A percentile compares a stretch with the other conserved stretches of the same genome.
Evolutionary conservation across 1,140 invertebrate genomes (phyloP).

Genomic region (Linepithema humile): DNA sequence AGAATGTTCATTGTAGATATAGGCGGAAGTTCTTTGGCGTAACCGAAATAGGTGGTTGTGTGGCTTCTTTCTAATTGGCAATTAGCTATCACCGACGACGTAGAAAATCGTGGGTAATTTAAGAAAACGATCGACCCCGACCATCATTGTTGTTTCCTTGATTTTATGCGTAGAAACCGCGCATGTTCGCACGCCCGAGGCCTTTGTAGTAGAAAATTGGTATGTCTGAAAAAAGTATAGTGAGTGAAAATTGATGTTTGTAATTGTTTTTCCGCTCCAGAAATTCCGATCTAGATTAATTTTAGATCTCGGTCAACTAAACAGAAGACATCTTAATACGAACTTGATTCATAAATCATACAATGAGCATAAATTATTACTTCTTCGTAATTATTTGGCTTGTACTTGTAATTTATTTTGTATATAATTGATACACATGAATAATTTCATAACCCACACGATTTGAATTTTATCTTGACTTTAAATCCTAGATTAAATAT

Average conservation of each 20-base stretch:
- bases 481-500: no score
- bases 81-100: conserved; percentile 4
- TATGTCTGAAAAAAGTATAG: not conserved
- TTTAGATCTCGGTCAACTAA: not conserved
- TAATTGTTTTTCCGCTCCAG: not conserved
- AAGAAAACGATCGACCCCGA: not conserved
- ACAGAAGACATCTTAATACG: not conserved
- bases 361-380: no score
- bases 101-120: conserved; percentile 17
- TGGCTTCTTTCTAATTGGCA: conserved; percentile 7
- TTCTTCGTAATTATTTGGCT: no score
- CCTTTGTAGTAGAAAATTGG: conserved; percentile 1
- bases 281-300: not conserved
- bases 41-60: not conserved
- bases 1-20: not conserved
- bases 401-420: no score
- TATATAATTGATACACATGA: no score
- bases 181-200: not conserved
- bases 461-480: no score
- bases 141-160: not conserved
- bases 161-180: not conserved
- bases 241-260: not conserved
- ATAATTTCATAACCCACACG: no score
- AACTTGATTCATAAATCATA: not conserved
- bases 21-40: not conserved